Evolutionary conservation across 2,888 invertebrate species (phyloP).

Genomic region (Cheilosia vernalis): DNA sequence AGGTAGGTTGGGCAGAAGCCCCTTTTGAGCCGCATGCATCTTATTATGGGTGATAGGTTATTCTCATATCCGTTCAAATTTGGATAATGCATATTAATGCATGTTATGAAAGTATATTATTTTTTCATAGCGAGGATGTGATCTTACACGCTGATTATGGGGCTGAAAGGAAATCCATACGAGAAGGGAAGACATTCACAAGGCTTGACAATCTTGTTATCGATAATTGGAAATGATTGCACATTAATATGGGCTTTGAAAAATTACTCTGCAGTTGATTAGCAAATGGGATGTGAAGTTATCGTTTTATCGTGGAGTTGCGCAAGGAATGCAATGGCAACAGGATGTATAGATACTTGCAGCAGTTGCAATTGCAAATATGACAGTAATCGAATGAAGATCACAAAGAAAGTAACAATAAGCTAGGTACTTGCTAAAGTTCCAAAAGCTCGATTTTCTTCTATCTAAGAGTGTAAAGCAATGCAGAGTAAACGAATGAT

Average conservation of each 20-base stretch:
- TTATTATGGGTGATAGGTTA: conserved; percentile 38
- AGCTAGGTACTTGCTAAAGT: too few relatives aligned
- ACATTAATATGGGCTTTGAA: neutral
- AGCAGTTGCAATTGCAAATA: too few relatives aligned
- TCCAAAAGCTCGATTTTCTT: too few relatives aligned
- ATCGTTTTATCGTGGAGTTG: too few relatives aligned
- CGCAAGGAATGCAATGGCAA: too few relatives aligned
- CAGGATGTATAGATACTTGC: too few relatives aligned
- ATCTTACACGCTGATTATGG: neutral
- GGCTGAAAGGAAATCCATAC: conserved; percentile 18
- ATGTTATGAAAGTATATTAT: neutral
- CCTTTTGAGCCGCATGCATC: conserved; percentile 27
- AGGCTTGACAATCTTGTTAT: neutral
- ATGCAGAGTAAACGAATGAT: too few relatives aligned
- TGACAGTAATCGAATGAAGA: too few relatives aligned
- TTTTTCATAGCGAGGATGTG: neutral
- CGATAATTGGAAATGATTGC: conserved; percentile 8
- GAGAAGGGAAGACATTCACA: neutral
- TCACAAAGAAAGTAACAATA: too few relatives aligned
- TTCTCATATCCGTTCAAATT: conserved; percentile 26
- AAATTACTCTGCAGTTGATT: too few relatives aligned
- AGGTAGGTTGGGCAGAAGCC: conserved; percentile 33
- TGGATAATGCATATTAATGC: conserved; percentile 18
- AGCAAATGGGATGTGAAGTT: too few relatives aligned
- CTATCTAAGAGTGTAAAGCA: too few relatives aligned